phyloP scores from a whole-genome alignment of 64 coral and sea anemone genomes.

The Pocillopora damicornis region DNA sequence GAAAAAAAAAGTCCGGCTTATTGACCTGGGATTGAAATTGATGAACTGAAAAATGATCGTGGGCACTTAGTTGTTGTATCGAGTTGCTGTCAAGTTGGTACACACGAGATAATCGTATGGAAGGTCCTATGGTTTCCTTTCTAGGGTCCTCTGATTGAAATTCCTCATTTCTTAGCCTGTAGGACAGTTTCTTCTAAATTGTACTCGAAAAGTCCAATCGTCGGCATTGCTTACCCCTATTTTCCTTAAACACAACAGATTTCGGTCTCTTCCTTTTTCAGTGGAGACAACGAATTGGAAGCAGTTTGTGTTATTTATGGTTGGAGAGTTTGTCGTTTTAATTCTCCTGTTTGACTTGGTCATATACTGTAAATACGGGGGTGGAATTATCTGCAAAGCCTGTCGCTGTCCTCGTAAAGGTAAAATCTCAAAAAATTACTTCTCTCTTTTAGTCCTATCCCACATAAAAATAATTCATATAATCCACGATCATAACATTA shows the following conservation, averaged over 20 bases:
- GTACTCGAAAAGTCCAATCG: too few species aligned
- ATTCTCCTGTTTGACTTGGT: conserved; percentile 8
- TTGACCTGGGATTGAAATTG: too few species aligned
- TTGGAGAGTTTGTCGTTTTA: background rate
- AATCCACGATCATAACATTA: too few species aligned
- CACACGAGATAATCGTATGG: too few species aligned
- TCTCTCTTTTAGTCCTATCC: background rate
- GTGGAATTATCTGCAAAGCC: background rate
- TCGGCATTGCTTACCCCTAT: background rate
- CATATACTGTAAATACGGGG: background rate
- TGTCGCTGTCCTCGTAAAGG: background rate
- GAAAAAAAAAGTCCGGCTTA: too few species aligned
- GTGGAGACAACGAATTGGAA: background rate
- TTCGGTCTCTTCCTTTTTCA: background rate
- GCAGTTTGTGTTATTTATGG: background rate
- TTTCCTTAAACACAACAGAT: background rate
- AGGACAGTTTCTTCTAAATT: too few species aligned
- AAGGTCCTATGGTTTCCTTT: too few species aligned
- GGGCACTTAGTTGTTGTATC: too few species aligned
- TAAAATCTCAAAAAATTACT: background rate
- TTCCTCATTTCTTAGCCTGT: too few species aligned
- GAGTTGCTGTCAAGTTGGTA: too few species aligned
- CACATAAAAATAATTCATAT: background rate
- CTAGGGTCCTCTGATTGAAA: too few species aligned
- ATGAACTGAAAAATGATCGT: too few species aligned